Conservation (phyloP, 1,140 invertebrate genomes). For the Drosophila pseudoananassae region DNA sequence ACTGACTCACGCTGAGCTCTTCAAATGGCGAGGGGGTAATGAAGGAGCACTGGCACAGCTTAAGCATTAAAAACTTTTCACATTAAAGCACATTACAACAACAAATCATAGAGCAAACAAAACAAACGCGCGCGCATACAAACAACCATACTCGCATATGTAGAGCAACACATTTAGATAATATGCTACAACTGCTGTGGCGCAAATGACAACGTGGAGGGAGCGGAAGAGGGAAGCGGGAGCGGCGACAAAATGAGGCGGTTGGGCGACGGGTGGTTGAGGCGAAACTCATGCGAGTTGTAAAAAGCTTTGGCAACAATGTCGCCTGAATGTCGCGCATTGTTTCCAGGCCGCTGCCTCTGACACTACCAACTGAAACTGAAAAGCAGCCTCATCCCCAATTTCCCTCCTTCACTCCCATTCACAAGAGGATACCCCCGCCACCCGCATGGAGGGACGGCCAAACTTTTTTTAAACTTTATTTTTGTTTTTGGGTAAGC, state of each 20-base stretch:
- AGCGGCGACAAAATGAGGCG: neutral
- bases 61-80: constrained; percentile 83
- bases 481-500: constrained; percentile 78
- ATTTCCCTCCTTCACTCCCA: neutral
- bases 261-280: neutral
- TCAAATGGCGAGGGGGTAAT: constrained; percentile 1
- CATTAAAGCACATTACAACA: constrained; percentile 82
- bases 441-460: neutral
- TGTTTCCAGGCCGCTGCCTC: constrained; percentile 79
- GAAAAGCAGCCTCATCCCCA: constrained; percentile 21
- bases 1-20: neutral
- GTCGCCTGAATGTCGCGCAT: constrained; percentile 80
- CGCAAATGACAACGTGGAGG: constrained; percentile 63
- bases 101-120: constrained; percentile 77
- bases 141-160: constrained; percentile 50
- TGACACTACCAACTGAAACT: constrained; percentile 56
- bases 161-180: constrained; percentile 81
- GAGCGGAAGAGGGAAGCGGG: neutral
- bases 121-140: constrained; percentile 39
- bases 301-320: constrained; percentile 82
- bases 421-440: neutral
- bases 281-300: constrained; percentile 71
- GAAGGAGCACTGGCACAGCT: constrained; percentile 55
- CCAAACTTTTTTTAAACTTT: constrained; percentile 42
- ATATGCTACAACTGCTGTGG: constrained; percentile 81